phyloP scores from a whole-genome alignment of 2,797 vertebrate species.

The Harpagifer antarcticus region DNA sequence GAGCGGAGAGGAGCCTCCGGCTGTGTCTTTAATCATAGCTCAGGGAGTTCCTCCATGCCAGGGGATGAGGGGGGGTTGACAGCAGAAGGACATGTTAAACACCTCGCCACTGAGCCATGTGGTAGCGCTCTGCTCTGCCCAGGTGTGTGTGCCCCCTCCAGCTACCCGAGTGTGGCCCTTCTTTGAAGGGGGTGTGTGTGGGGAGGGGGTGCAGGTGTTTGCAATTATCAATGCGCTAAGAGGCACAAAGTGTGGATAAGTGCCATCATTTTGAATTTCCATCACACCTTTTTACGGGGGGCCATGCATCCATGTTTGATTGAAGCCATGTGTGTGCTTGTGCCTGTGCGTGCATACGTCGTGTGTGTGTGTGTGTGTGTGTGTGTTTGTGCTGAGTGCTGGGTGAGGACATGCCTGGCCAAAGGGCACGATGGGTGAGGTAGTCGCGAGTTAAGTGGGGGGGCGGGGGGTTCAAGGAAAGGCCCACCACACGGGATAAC shows the following conservation, averaged over 20 bases:
- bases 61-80: slow-evolving; percentile 45
- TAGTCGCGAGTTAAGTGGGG: slow-evolving; percentile 54
- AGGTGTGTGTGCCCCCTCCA: slow-evolving; percentile 82
- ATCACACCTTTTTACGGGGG: slow-evolving; percentile 87
- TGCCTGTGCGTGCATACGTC: slow-evolving; percentile 52
- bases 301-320: slow-evolving; percentile 75
- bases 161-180: slow-evolving; percentile 84
- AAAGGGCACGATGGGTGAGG: slow-evolving; percentile 76
- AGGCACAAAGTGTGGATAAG: slow-evolving; percentile 89
- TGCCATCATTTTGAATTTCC: slow-evolving; percentile 88
- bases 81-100: slow-evolving; percentile 75
- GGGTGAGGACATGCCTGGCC: slow-evolving; percentile 74
- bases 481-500: slow-evolving; percentile 69
- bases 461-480: slow-evolving; percentile 55
- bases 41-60: slow-evolving; percentile 63
- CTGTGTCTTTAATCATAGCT: slow-evolving; percentile 68
- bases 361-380: slow-evolving; percentile 48
- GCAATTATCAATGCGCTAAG: slow-evolving; percentile 87
- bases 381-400: slow-evolving; percentile 44
- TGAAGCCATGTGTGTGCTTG: slow-evolving; percentile 81
- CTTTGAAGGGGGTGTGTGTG: slow-evolving; percentile 77
- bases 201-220: slow-evolving; percentile 84
- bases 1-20: slow-evolving; percentile 50
- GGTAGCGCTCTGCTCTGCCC: slow-evolving; percentile 79
- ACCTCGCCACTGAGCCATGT: slow-evolving; percentile 75